Evolutionary conservation across 2,113 vertebrate species (phyloP), one percentile per base, ranked within the genome.

Genomic region (Bos indicus): DNA sequence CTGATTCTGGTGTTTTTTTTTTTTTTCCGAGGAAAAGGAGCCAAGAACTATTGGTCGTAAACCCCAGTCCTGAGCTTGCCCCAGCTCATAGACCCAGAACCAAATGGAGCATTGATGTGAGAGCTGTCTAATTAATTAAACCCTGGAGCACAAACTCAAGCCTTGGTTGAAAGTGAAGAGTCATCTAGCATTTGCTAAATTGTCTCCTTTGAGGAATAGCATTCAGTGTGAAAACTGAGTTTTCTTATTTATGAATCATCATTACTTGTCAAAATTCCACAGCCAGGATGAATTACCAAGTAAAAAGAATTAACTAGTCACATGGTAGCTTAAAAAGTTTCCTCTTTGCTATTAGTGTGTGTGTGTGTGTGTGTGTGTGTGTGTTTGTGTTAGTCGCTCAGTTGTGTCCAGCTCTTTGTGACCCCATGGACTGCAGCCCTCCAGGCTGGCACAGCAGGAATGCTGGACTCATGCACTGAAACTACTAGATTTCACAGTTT

Each of bases 221-320:
- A 46, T 90, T 80, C 15, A 23, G 88, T 43, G 56, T 54, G 57
- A 64, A 92, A 60, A 64, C 6, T 30, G 43, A 11, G 2, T 59
- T 71, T 94, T 94, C 59, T 92, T 60, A 51, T 48, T 64, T 77
- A 33, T 64, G 43, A 51, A 28, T 92, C 46, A 13, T 85, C 9
- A 54, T 71, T 17, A 64, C 59, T 90, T 40, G 26, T 57, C 36
- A 59, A 2, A 87, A n/a, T 71, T 28, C 12, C 26, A 17, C 7
- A 46, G 78, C 25, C 7, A 23, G 43, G 6, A 51, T 43, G 62
- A 36, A 88, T 77, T 71, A 28, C 17, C 88, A 71, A 25, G 23
- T 54, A 59, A 88, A 64, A 74, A 88, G 54, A 54, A 77, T 48
- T n/a, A 43, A 77, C 17, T 91, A 30, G 46, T 87, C 77, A 21